Evolutionary conservation across 2,888 invertebrate species (phyloP).

Genomic region (Chymomyza amoena): DNA sequence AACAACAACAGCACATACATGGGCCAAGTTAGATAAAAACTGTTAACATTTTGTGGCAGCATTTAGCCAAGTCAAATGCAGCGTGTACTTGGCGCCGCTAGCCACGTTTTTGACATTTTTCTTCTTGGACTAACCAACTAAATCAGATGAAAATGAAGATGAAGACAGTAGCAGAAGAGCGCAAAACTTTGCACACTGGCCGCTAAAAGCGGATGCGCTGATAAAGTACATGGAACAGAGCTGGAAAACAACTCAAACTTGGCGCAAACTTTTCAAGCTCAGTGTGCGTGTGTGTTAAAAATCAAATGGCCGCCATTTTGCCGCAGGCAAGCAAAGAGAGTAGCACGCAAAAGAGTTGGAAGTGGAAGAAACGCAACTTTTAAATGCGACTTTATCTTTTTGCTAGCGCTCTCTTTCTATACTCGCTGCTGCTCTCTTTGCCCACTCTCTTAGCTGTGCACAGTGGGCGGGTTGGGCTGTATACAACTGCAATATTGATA

Average conservation of each 20-base stretch:
- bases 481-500: too few species aligned
- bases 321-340: not conserved
- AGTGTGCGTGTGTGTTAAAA: not conserved
- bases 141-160: not conserved
- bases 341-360: slow-evolving; percentile 20
- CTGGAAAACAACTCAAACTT: slow-evolving; percentile 1
- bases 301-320: not conserved
- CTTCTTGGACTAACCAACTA: not conserved
- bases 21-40: slow-evolving; percentile 49
- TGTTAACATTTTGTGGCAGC: slow-evolving; percentile 56
- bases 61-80: slow-evolving; percentile 50
- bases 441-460: too few species aligned
- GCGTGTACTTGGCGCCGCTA: slow-evolving; percentile 1
- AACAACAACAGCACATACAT: not conserved
- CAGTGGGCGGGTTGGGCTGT: too few species aligned
- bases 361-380: slow-evolving; percentile 51
- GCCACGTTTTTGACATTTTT: slow-evolving; percentile 6
- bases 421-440: too few species aligned
- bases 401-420: slow-evolving; percentile 5
- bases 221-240: slow-evolving; percentile 7
- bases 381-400: slow-evolving; percentile 71
- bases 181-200: not conserved
- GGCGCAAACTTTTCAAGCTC: not conserved
- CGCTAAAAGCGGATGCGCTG: slow-evolving; percentile 1
- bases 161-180: not conserved